phyloP scores from a whole-genome alignment of 2,888 invertebrate genomes.

The Hypselothyrea guttata region DNA sequence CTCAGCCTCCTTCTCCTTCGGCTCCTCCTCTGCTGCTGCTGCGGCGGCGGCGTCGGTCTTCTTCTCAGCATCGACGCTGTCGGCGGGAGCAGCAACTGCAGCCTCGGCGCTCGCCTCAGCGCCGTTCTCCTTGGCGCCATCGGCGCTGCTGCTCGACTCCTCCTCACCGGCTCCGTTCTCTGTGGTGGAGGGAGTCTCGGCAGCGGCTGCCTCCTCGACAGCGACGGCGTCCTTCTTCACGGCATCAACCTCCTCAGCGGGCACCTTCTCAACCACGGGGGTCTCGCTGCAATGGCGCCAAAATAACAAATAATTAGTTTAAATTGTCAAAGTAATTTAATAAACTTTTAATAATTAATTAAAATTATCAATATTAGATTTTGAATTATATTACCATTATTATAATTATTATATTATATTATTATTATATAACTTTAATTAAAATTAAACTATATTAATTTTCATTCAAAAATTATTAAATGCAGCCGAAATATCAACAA shows the following conservation, averaged over 20 bases:
- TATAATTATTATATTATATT: too few species aligned
- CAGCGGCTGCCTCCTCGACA: conserved; percentile 47
- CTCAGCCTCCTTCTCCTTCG: conserved; percentile 50
- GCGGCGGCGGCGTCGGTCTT: conserved; percentile 45
- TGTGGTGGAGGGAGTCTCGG: conserved; percentile 71
- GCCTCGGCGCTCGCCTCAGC: conserved; percentile 60
- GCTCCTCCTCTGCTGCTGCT: conserved; percentile 52
- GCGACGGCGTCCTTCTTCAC: conserved; percentile 72
- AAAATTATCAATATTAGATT: too few species aligned
- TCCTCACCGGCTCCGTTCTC: conserved; percentile 78
- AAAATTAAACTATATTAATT: too few species aligned
- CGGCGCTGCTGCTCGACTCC: conserved; percentile 60
- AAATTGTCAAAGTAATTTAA: too few species aligned
- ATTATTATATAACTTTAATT: too few species aligned
- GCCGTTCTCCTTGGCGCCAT: conserved; percentile 75
- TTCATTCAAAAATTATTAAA: too few species aligned
- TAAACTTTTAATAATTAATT: too few species aligned
- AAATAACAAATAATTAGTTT: conserved; percentile 7
- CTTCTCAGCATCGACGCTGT: conserved; percentile 52
- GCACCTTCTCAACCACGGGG: conserved; percentile 81
- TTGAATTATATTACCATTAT: too few species aligned
- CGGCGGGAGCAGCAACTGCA: conserved; percentile 49
- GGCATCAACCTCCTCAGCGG: conserved; percentile 80
- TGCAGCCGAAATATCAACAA: too few species aligned
- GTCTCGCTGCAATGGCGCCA: conserved; percentile 78